A percentile compares a stretch with the other conserved stretches of the same genome.
phyloP scores from a whole-genome alignment of 2,113 vertebrate genomes.

The Macrotus californicus region DNA sequence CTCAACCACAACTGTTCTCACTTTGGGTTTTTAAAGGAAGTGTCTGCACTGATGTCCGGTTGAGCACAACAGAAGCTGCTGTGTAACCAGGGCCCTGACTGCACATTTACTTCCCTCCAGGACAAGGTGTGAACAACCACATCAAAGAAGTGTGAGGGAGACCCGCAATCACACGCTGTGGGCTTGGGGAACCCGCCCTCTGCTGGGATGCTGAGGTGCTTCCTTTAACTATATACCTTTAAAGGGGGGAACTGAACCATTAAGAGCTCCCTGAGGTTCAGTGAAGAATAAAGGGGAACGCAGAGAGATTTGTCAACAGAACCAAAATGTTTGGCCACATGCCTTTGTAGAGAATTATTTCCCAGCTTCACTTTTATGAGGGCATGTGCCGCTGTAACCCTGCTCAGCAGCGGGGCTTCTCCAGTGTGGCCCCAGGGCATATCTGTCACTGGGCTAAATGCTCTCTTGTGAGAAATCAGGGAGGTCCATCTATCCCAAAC shows the following conservation, averaged over 20 bases:
- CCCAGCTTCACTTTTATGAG: conserved; percentile 43
- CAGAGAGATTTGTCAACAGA: not conserved
- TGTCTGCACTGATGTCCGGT: not conserved
- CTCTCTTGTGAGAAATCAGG: conserved; percentile 15
- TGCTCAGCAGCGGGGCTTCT: not conserved
- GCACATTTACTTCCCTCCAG: conserved; percentile 6
- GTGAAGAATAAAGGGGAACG: not conserved
- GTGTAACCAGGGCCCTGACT: not conserved
- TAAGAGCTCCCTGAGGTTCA: not conserved
- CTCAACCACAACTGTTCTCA: not conserved
- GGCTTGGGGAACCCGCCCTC: not conserved
- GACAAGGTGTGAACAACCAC: conserved; percentile 32
- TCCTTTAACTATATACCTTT: not conserved
- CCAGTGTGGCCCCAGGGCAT: not conserved
- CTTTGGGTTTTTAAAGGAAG: not conserved
- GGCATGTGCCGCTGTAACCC: not conserved
- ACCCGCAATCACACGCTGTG: accelerated
- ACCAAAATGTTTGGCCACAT: conserved; percentile 34
- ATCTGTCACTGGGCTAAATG: conserved; percentile 20
- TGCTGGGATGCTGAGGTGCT: not conserved
- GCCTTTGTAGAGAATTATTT: not conserved
- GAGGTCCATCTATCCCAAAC: not conserved
- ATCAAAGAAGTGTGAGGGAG: not conserved
- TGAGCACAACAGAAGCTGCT: not conserved
- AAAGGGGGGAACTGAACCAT: not conserved